Conservation (phyloP, 2,888 invertebrate genomes). For the Dolichopus griseipennis region DNA sequence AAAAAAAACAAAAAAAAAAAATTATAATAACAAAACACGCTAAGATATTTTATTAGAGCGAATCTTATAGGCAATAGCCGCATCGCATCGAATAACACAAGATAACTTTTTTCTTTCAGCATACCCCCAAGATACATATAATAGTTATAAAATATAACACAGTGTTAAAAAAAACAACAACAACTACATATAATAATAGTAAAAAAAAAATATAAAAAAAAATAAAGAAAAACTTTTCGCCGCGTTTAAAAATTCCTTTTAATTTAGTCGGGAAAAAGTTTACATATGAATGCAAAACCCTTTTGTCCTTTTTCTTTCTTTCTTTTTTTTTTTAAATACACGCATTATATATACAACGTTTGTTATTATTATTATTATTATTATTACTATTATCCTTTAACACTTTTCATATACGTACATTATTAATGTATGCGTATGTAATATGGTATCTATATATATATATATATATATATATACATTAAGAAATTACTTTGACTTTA, state of each 20-base stretch:
- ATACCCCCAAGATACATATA: background rate
- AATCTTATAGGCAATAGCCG: background rate
- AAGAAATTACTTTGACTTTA: background rate
- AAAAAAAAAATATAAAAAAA: no score
- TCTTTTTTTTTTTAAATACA: background rate
- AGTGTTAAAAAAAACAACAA: background rate
- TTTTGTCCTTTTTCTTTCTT: no score
- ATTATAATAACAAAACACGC: background rate
- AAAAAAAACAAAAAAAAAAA: background rate
- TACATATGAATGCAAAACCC: background rate
- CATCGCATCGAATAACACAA: background rate
- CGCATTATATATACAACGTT: background rate
- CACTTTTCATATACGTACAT: background rate
- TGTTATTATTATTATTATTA: background rate
- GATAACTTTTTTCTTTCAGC: background rate
- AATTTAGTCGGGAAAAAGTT: background rate
- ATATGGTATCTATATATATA: no score
- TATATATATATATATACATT: background rate
- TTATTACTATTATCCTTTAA: background rate
- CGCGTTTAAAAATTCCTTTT: background rate
- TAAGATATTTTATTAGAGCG: background rate
- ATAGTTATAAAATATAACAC: background rate
- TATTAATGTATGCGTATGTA: no score
- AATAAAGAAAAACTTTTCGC: background rate
- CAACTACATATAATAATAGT: background rate